Evolutionary conservation across 37 sponge, comb jelly and placozoan species (phyloP).

Genomic region (Diacarnus erythraeanus): DNA sequence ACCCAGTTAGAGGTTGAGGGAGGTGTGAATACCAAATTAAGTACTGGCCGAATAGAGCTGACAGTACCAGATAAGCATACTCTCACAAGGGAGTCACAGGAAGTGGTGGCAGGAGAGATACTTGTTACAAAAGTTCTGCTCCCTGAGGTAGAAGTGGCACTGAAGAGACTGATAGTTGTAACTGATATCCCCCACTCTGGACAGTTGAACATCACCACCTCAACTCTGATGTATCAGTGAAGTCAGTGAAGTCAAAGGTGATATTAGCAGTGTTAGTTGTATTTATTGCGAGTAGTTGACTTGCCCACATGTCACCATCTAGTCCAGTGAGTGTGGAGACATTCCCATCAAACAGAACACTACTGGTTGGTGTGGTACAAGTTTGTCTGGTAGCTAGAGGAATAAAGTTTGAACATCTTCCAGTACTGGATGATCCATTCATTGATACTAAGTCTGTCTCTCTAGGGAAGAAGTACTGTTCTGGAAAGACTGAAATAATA

Average conservation of each 20-base stretch:
- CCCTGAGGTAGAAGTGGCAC: background rate
- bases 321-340: background rate
- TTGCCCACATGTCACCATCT: background rate
- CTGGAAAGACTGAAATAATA: background rate
- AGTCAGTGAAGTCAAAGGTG: background rate
- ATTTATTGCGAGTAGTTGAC: background rate
- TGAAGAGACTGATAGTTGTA: background rate
- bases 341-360: background rate
- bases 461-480: background rate
- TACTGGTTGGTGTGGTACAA: background rate
- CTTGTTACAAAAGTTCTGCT: background rate
- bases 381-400: background rate
- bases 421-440: background rate
- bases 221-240: background rate
- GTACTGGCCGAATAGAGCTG: too few species aligned
- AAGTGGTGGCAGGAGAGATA: background rate
- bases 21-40: too few species aligned
- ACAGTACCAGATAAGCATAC: background rate
- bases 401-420: background rate
- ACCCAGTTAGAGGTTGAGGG: background rate
- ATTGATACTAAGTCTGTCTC: background rate
- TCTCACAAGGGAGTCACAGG: background rate
- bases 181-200: background rate
- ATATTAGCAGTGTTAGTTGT: background rate
- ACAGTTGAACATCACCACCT: background rate